Evolutionary conservation across 1,140 invertebrate genomes (phyloP).

Genomic region (Gonioctena quinquepunctata): DNA sequence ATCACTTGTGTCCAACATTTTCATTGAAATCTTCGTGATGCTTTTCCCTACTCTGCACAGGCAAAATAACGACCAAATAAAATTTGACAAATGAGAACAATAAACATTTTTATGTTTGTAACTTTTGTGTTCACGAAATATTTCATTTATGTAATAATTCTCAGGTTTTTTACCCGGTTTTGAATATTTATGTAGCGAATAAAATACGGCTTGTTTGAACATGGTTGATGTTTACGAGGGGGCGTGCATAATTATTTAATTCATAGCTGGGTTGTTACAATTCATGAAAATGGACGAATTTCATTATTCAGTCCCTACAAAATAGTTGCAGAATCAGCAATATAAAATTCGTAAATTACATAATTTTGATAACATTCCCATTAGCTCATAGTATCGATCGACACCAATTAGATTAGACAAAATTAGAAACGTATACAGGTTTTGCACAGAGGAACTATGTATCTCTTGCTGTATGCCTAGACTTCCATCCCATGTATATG

Average conservation of each 20-base stretch:
- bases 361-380: no score
- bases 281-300: neutral
- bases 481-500: no score
- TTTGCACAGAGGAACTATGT: no score
- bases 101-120: neutral
- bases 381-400: no score
- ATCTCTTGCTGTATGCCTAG: no score
- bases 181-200: neutral
- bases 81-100: neutral
- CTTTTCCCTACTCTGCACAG: neutral
- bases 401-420: no score
- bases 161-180: neutral
- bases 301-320: no score
- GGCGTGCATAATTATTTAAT: neutral
- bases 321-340: no score
- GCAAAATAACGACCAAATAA: neutral
- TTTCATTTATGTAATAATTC: neutral
- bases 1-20: neutral
- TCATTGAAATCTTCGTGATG: neutral
- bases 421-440: no score
- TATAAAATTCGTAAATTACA: no score
- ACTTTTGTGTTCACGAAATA: neutral
- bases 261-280: neutral
- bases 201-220: neutral
- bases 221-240: neutral